Evolutionary conservation across 2,113 vertebrate species (phyloP).

Genomic region (Pterophyllum scalare): DNA sequence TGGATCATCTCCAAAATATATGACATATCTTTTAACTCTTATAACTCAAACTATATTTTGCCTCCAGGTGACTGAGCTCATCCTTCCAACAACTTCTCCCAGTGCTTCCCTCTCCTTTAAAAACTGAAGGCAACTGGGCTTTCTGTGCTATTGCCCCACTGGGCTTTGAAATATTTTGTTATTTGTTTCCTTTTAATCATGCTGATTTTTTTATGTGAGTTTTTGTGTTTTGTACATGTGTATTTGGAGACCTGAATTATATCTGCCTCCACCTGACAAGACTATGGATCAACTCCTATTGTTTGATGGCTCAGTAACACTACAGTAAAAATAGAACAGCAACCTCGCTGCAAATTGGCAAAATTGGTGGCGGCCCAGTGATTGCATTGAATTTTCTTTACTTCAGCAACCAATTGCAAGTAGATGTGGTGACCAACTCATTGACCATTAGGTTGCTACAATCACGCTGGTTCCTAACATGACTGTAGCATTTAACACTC

Average conservation of each 20-base stretch:
- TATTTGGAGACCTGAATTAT: background rate
- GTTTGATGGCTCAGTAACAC: background rate
- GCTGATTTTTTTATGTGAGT: background rate
- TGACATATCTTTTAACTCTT: background rate
- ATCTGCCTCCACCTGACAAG: background rate
- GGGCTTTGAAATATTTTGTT: background rate
- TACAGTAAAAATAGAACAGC: background rate
- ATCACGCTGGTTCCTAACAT: too few species aligned
- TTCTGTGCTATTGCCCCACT: background rate
- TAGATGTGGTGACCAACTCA: background rate
- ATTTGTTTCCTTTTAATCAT: background rate
- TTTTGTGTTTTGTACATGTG: background rate
- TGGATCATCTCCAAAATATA: slow-evolving; percentile 2
- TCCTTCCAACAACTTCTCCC: background rate
- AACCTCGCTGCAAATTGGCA: background rate
- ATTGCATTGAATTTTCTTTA: background rate
- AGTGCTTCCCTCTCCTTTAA: too few species aligned
- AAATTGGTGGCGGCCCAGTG: background rate
- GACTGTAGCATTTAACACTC: background rate
- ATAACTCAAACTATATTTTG: background rate
- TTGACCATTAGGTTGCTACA: background rate
- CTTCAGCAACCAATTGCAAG: background rate
- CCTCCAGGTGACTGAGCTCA: background rate
- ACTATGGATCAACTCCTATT: background rate
- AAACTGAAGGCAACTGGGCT: background rate